Percentiles rank a stretch among this genome's conserved stretches.
Evolutionary conservation across 64 coral and sea anemone genomes (phyloP).

Genomic region (Hydrozoanthus tunicans): DNA sequence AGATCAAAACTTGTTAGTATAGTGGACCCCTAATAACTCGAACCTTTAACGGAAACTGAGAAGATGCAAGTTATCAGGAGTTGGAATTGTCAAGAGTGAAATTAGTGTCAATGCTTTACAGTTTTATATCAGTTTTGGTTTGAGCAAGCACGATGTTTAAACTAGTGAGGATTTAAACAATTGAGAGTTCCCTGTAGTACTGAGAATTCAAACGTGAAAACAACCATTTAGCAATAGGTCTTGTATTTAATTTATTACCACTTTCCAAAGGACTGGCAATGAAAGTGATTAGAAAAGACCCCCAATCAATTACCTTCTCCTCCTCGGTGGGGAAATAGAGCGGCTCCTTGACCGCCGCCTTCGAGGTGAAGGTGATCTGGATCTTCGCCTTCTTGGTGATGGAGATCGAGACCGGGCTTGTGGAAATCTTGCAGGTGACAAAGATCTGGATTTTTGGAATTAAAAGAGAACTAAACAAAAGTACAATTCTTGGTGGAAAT

Average conservation of each 20-base stretch:
- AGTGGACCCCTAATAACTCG: no score
- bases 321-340: slow-evolving; percentile 54
- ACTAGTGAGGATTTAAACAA: no score
- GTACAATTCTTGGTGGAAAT: background rate
- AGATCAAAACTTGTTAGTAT: background rate
- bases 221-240: background rate
- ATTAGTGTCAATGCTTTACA: no score
- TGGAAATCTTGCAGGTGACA: slow-evolving; percentile 45
- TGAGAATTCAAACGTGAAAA: background rate
- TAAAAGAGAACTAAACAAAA: background rate
- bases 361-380: slow-evolving; percentile 11
- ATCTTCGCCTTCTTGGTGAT: slow-evolving; percentile 69
- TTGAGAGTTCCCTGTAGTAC: background rate
- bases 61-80: no score
- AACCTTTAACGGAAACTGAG: no score
- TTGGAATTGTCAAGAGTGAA: no score
- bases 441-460: slow-evolving; percentile 68
- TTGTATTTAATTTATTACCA: no score
- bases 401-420: slow-evolving; percentile 61
- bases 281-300: no score
- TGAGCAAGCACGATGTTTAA: no score
- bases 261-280: no score
- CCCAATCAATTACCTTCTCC: background rate
- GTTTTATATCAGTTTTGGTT: no score
- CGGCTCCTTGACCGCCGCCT: slow-evolving; percentile 52